These are phyloP conservation scores for Drosophila kepulauana DNA, from an alignment of 1,140 invertebrate genomes.

Conservation along the genomic window DNA sequence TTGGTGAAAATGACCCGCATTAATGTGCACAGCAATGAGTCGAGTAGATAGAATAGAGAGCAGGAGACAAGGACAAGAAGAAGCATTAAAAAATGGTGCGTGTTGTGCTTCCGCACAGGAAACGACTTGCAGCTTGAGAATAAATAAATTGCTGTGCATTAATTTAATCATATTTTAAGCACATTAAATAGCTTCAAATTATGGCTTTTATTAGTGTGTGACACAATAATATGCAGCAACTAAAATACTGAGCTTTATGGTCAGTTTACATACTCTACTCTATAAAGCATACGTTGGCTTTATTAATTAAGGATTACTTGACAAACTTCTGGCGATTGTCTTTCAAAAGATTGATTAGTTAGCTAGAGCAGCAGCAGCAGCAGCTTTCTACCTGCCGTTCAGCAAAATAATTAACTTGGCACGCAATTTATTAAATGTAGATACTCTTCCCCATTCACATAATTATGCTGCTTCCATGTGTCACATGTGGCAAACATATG, in stretches of 20 bases:
- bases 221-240: neutral
- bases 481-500: constrained; percentile 12
- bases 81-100: constrained; percentile 62
- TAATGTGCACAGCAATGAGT: constrained; percentile 66
- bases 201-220: constrained; percentile 18
- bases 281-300: neutral
- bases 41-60: constrained; percentile 24
- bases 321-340: neutral
- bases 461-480: constrained; percentile 39
- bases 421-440: constrained; percentile 46
- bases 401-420: constrained; percentile 38
- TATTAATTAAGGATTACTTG: constrained; percentile 3
- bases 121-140: constrained; percentile 61
- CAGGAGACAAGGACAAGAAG: constrained; percentile 10
- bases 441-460: constrained; percentile 16
- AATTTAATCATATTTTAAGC: constrained; percentile 67
- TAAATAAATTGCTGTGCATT: constrained; percentile 62
- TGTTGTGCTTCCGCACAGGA: constrained; percentile 48
- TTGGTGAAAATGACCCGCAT: constrained; percentile 73
- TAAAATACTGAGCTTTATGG: constrained; percentile 15
- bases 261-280: neutral
- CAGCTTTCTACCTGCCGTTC: no score
- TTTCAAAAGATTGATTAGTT: constrained; percentile 5
- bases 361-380: neutral
- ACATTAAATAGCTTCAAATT: constrained; percentile 44